Base-by-base conservation (phyloP, 2,797 vertebrate species). In the Psittacula derbiana region DNA sequence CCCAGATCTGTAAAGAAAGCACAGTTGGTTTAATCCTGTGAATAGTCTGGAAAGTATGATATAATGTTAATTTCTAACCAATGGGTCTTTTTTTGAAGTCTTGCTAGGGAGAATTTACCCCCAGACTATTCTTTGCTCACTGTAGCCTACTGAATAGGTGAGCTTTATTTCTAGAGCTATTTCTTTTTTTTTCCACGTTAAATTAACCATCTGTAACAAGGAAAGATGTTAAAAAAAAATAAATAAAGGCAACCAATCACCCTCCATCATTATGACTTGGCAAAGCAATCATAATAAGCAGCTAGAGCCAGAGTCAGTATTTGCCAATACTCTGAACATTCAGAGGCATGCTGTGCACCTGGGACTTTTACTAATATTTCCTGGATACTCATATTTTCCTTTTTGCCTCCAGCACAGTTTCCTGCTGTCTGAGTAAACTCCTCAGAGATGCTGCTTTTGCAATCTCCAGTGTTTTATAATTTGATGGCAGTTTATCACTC, bases 121-220 rank as follows among this genome's bases (percentile, higher is more conserved):
- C 41, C 41, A 61, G 89, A 81, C 88, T 87, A 79, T 91, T 95
- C 43, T 94, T 85, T 90, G 60, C 52, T 92, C 47, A 83, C 69
- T 76, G 70, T 79, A 96, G 93, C 61, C 91, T 90, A 47, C 85
- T 95, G 66, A 90, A 87, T 16, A 75, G 57, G 23, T n/a, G 46
- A 94, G 60, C 40, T 83, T 36, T 95, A 95, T 95, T 94, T 95
- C 53, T 89, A 64, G 57, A 86, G 66, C 4, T 62, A 4, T 33
- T 73, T 72, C 10, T 90, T 30, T 47, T 27, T 25, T 20, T 11
- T 11, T 2, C 2, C 10, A 47, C 44, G 65, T 69, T 88, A 97
- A 95, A 96, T 96, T 88, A 95, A 80, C 91, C 83, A 83, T 95
- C 80, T 94, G 69, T 92, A 97, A 94, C 40, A 94, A 95, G 78